Evolutionary conservation across 92 coral and sea anemone genomes (phyloP), one percentile per base, ranked within the genome.

Genomic region (Meandrina meandrites): DNA sequence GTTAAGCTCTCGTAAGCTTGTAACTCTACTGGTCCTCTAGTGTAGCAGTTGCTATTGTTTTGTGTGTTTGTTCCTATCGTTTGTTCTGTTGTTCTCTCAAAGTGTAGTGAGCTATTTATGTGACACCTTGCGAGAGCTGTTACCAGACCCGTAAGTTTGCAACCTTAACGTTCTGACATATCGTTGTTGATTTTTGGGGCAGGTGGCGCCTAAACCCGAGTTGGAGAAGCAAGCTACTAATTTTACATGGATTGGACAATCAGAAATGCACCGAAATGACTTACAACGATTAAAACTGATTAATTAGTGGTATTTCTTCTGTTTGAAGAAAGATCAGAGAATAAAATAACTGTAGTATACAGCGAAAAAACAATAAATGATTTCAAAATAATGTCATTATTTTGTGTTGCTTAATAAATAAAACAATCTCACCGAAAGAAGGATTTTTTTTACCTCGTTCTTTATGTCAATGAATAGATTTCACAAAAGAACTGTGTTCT

Each of bases 221-320:
- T 40, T 34, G 45, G 78, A 73, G 51, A 73, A 8, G 16, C 10
- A 36, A 1, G 31, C 22, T 24, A 36, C 47, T 72, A 37, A n/a
- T 37, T 68, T 72, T 9, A 73, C 27, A 36, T 34, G 78, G 78
- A 73, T 8, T 73, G 78, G 78, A 73, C 78, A 37, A 37, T 34
- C n/a, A 3, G 28, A 21, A 19, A 34, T 18, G 15, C 19, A 36
- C 12, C 19, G 11, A 36, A 35, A 34, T 5, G 17, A 28, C 34
- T 66, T 27, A 28, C 6, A 27, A 10, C 5, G 68, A 10, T 66
- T 1, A 36, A 73, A 37, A 16, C 19, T 34, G 76, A 71, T 34
- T 17, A 8, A 35, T 2, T 35, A 73, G 48, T 17, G 48, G n/a
- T 51, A 73, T 73, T 36, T 37, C 78, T 73, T 17, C 21, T 72